Percentiles rank a stretch among this genome's conserved stretches.
Evolutionary conservation across 2,888 invertebrate species (phyloP).

Genomic region (Ophraella communa): DNA sequence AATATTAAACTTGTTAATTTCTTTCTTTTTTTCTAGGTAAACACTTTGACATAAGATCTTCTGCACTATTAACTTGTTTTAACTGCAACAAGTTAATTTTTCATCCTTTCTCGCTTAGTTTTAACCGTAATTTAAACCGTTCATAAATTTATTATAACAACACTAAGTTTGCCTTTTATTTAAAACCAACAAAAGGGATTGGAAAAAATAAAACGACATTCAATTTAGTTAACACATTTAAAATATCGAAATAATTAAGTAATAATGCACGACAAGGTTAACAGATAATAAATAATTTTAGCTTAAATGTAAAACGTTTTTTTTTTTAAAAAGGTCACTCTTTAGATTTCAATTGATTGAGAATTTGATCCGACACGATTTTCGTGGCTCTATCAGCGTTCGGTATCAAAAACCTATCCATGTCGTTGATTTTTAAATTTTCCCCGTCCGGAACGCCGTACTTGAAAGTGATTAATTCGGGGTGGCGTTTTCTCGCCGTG

Average conservation of each 20-base stretch:
- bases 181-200: no score
- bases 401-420: constrained; percentile 92
- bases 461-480: constrained; percentile 96
- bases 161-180: not conserved
- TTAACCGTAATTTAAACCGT: not conserved
- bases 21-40: constrained; percentile 61
- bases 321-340: constrained; percentile 45
- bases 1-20: no score
- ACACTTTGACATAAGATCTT: constrained; percentile 61
- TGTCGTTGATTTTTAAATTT: constrained; percentile 81
- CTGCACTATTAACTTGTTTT: not conserved
- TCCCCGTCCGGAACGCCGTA: constrained; percentile 88
- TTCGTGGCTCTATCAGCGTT: constrained; percentile 90
- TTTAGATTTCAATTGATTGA: constrained; percentile 65
- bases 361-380: constrained; percentile 87
- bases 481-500: constrained; percentile 93
- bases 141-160: not conserved
- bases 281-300: constrained; percentile 23
- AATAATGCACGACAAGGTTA: constrained; percentile 31
- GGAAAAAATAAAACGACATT: no score
- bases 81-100: not conserved
- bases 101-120: not conserved
- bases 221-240: constrained; percentile 28
- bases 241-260: constrained; percentile 33
- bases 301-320: constrained; percentile 13